Base-by-base conservation (phyloP, 37 sponge, comb jelly and placozoan genomes). In the Dysidea cf. avara region DNA sequence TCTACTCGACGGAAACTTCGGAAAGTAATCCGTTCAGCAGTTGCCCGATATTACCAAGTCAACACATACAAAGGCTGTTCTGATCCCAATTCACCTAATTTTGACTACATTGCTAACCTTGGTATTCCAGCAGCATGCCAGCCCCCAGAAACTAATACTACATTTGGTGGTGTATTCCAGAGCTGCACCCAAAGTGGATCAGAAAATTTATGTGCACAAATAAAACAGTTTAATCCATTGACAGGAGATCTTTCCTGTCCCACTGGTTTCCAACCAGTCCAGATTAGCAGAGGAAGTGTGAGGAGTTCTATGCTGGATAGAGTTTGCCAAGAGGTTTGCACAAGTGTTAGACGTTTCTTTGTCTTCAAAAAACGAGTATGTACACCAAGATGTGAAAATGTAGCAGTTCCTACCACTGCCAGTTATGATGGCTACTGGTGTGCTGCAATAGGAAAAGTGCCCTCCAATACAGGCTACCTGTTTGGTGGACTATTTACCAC, bases 401-500 rank as follows among this genome's bases (percentile, higher is more conserved):
- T 31, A 54, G 71, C 56, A 12, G 39, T 53, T 20, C 55, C 38
- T 29, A 71, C 39, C 37, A 56, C 46, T 43, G 46, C 46, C 7
- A 66, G 38, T 12, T 87, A 77, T 56, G 20, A 77, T 29, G 74
- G 83, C 2, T 87, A 81, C 56, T 87, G 88, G 88, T 87, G 88
- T 76, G 88, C 56, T 26, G 78, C 81, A 0, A 39, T 64, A 0
- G 74, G 56, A 0, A 7, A 43, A 4, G 73, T 81, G 0, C 63
- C 24, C 14, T 56, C 56, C 20, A 50, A 75, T 55, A 31, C 24
- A 32, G 92, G 92, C 21, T 91, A 66, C 53, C 78, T 91, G 5
- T 91, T 91, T 59, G 92, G 92, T 32, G 92, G 92, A 39, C 55
- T 79, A 26, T 91, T 64, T 56, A 86, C 87, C 0, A 56, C 87